Evolutionary conservation across 1,140 invertebrate genomes (phyloP), one percentile per base, ranked within the genome.

Genomic region (Samia ricini): DNA sequence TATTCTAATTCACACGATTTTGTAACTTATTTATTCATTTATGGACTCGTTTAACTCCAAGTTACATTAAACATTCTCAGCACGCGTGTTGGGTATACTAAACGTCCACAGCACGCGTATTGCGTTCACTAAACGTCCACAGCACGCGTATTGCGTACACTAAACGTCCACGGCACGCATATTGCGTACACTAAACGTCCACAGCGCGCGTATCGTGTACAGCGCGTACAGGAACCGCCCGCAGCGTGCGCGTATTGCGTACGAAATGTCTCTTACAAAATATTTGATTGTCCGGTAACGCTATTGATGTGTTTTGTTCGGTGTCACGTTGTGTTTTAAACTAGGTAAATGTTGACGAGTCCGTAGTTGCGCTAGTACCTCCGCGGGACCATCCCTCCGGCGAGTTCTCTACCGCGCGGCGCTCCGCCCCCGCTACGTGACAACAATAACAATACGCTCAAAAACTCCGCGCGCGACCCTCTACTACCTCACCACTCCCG

Each of bases 361-460:
- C 58, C 26, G 15, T 56, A 42, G n/a, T 1, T 5, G n/a, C 33
- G 54, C 63, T 70, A 76, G 74, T 73, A 76, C 54, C 74, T 71
- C 55, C 72, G 71, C 58, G 74, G 70, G 61, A 60, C 70, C 70
- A 72, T 55, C 52, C 60, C 68, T 36, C 61, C 66, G 42, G 58
- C 21, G 55, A 63, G 60, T 33, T 71, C 74, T 18, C 73, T 63
- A 64, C 64, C 74, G 63, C 72, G 74, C 63, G 68, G 66, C 65
- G 61, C 69, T 52, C 69, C 72, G 61, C 72, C 74, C 24, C 69
- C 72, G 69, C 74, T 77, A 72, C 61, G 52, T 50, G 71, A n/a
- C n/a, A n/a, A n/a, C 55, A 71, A 61, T 36, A 59, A 68, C 62
- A 69, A 59, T 60, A 66, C 56, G 23, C 58, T 59, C 62, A 61